phyloP scores from a whole-genome alignment of 2,113 vertebrate species.

The Procapra przewalskii region DNA sequence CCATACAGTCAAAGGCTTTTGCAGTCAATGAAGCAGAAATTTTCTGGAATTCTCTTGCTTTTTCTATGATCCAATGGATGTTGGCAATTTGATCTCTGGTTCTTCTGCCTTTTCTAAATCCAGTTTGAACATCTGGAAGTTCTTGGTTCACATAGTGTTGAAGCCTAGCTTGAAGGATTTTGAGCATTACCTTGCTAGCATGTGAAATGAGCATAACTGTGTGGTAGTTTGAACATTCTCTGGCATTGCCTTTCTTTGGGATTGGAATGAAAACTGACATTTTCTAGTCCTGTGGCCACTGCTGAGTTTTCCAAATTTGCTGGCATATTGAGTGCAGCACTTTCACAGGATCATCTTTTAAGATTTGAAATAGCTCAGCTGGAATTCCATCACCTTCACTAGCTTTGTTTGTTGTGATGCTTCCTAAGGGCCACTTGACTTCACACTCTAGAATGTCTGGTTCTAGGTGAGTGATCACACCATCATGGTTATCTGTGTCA shows the following conservation, averaged over 20 bases:
- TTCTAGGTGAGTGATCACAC: background rate
- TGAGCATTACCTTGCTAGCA: background rate
- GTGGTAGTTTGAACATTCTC: background rate
- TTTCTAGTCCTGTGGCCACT: background rate
- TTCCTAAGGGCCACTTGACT: background rate
- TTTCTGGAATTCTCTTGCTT: background rate
- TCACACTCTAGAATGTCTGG: background rate
- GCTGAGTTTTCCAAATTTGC: background rate
- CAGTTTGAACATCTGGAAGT: background rate
- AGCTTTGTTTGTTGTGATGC: background rate
- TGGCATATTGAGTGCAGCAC: background rate
- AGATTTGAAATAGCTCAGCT: background rate
- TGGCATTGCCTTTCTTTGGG: background rate
- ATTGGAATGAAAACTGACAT: background rate
- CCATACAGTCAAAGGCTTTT: background rate
- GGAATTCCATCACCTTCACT: background rate
- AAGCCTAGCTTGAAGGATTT: background rate
- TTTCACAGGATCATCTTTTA: background rate
- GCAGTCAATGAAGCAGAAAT: background rate
- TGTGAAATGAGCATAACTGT: background rate
- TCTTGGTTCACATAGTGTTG: background rate
- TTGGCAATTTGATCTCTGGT: background rate
- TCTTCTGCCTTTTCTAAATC: background rate
- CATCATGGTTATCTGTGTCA: background rate
- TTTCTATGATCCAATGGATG: background rate